Base-by-base conservation (phyloP, 2,797 vertebrate species). In the Notolabrus celidotus region DNA sequence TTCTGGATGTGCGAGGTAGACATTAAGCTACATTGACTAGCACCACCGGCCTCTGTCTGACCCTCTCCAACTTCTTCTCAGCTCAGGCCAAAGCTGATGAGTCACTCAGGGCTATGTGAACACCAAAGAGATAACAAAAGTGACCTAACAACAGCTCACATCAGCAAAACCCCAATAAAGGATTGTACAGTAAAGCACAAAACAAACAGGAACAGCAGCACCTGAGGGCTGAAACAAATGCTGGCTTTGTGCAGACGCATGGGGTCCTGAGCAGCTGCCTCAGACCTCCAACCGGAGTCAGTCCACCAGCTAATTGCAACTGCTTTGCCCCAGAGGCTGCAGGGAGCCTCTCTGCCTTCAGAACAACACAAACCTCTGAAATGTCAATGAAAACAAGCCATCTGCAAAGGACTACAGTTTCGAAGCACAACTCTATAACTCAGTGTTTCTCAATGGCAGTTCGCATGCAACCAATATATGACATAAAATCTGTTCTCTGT, bases 11-110 rank as follows among this genome's bases (percentile, higher is more conserved):
- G 49, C 36, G 45, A 79, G 47, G 69, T 61, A 77, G 83, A 84
- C 57, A 62, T 84, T 83, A 82, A 88, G 71, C 67, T 31, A 51
- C 67, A 70, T 58, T 67, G 79, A 77, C 76, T 38, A 66, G 70
- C 50, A 71, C 58, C 72, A 59, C 56, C 86, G 83, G 77, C 86
- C 86, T 83, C 80, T 57, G 73, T 74, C 52, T 84, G 84, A 87
- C 79, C 83, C 63, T 50, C 67, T 77, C 34, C 42, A 20, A 38
- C 70, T 46, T 80, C 54, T 72, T 71, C 56, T 82, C 33, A 50
- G 47, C 68, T 65, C 52, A 14, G 61, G 56, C 39, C 22, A 2
- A 39, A 49, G 52, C 63, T 39, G 55, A 46, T 10, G 9, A 25
- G 29, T 71, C 71, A 80, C 14, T 3, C 58, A 29, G 75, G 22